Evolutionary conservation across 2,797 vertebrate species (phyloP), one percentile per base, ranked within the genome.

Genomic region (Pempheris klunzingeri): DNA sequence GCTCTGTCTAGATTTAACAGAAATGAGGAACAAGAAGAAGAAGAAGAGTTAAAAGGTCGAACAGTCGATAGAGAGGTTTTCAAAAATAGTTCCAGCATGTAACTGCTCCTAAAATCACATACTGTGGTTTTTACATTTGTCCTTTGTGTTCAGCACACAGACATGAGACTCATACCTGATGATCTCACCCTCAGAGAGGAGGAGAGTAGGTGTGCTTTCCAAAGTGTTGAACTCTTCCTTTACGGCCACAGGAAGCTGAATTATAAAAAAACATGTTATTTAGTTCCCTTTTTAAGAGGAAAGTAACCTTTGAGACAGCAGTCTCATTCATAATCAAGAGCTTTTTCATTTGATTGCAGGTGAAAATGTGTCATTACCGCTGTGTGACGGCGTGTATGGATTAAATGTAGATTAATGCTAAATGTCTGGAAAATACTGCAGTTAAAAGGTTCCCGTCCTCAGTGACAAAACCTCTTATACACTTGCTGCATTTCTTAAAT

Each of bases 401-500:
- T 47, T 22, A 15, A 14, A 49, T 5, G 12, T 24, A 6, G 7
- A 2, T 10, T 30, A 7, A 18, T 30, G 26, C 17, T 20, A 17
- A 58, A 47, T 9, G 15, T 26, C 6, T 8, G 18, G 34, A 58
- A 50, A 39, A 17, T 17, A n/a, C n/a, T n/a, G n/a, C n/a, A n/a
- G n/a, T n/a, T n/a, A n/a, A n/a, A n/a, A n/a, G n/a, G n/a, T n/a
- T n/a, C n/a, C n/a, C n/a, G n/a, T n/a, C n/a, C n/a, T n/a, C n/a
- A 28, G 14, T 41, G 22, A 49, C 15, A 10, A 47, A 55, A 11
- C 12, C 28, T 44, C 47, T 36, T 2, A 14, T 30, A 17, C 69
- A 55, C 34, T 52, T 36, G 32, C 15, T 53, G 67, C 47, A 11
- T 52, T 71, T 57, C 44, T 38, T 38, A 26, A 58, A 62, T 62